Conservation (phyloP, 2,113 vertebrate species). For the Solea senegalensis region DNA sequence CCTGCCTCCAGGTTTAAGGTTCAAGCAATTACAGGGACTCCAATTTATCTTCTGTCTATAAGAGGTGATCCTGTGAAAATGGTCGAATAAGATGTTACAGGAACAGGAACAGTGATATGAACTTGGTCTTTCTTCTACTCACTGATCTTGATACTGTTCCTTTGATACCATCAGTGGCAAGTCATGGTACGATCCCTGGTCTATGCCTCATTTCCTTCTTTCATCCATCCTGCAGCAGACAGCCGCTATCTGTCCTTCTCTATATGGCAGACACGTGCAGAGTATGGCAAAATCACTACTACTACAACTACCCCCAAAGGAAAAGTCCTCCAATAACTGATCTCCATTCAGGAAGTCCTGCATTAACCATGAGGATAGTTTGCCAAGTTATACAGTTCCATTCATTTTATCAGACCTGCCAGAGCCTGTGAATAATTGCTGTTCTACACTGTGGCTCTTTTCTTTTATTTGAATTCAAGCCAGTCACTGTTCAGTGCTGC, state of each 20-base stretch:
- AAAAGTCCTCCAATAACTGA: constrained; percentile 56
- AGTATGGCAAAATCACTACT: constrained; percentile 60
- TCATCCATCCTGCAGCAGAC: constrained; percentile 71
- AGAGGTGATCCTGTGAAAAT: constrained; percentile 19
- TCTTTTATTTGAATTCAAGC: constrained; percentile 55
- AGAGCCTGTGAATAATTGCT: constrained; percentile 61
- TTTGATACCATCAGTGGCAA: constrained; percentile 37
- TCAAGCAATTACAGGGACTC: constrained; percentile 57
- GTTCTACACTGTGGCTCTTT: constrained; percentile 50
- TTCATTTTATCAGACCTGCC: constrained; percentile 66
- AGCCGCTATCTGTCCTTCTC: constrained; percentile 58
- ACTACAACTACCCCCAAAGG: constrained; percentile 27
- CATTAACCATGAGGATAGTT: constrained; percentile 69
- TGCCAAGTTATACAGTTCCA: constrained; percentile 67
- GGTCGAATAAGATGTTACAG: constrained; percentile 1
- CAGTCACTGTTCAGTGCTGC: constrained; percentile 41
- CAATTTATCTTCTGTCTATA: constrained; percentile 60
- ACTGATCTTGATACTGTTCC: constrained; percentile 25
- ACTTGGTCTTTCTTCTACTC: constrained; percentile 17
- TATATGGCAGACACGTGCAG: constrained; percentile 43
- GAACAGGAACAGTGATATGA: constrained; percentile 13
- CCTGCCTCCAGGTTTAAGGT: constrained; percentile 60
- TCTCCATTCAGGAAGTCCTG: constrained; percentile 63
- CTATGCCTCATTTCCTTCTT: constrained; percentile 71
- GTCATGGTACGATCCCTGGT: constrained; percentile 39